phyloP scores from a whole-genome alignment of 2,113 vertebrate genomes.

The Chlorocebus sabaeus region DNA sequence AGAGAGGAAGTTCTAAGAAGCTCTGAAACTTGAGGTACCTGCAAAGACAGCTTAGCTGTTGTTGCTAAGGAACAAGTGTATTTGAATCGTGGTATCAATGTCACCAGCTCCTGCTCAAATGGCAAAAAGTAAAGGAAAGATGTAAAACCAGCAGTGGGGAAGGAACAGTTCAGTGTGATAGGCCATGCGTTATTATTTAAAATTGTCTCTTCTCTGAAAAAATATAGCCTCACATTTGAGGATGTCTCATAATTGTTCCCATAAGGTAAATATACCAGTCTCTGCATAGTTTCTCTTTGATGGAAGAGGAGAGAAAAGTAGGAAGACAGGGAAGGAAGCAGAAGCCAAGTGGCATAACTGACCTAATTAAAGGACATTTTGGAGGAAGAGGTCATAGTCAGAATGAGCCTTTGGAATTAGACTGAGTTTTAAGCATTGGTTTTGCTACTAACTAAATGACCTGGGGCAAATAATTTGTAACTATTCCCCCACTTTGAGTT shows the following conservation, averaged over 20 bases:
- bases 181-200: neutral
- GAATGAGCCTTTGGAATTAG: neutral
- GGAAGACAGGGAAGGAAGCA: neutral
- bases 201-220: constrained; percentile 19
- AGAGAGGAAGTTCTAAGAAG: constrained; percentile 14
- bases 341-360: neutral
- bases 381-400: neutral
- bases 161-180: neutral
- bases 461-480: neutral
- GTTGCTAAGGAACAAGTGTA: constrained; percentile 34
- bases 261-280: neutral
- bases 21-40: constrained; percentile 33
- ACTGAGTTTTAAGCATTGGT: neutral
- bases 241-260: constrained; percentile 5
- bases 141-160: neutral
- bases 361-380: neutral
- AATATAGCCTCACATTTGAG: neutral
- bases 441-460: constrained; percentile 25
- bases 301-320: neutral
- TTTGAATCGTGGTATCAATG: neutral
- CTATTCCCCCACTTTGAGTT: neutral
- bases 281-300: neutral
- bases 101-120: constrained; percentile 19
- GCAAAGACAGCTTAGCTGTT: neutral
- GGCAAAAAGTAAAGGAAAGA: constrained; percentile 1